Percentiles rank a stretch among this genome's conserved stretches.
phyloP scores from a whole-genome alignment of 2,113 vertebrate species.

The Calidris pugnax region DNA sequence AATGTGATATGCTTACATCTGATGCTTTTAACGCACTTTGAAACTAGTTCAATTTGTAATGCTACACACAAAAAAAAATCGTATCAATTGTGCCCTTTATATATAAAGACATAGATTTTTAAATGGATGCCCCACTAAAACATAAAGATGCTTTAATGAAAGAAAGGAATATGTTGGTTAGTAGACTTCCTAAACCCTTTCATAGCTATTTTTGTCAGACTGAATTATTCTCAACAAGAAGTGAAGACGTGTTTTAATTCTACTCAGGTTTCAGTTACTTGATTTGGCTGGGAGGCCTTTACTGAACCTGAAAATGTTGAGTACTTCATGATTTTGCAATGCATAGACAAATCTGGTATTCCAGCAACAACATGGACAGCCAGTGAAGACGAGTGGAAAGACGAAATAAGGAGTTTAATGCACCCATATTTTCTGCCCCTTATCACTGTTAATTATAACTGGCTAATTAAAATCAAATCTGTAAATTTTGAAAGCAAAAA shows the following conservation, averaged over 20 bases:
- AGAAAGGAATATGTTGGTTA: background rate
- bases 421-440: background rate
- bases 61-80: background rate
- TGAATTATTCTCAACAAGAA: background rate
- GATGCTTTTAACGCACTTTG: background rate
- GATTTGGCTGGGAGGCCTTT: background rate
- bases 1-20: background rate
- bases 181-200: background rate
- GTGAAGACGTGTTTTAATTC: background rate
- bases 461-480: background rate
- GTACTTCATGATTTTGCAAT: background rate
- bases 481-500: background rate
- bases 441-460: background rate
- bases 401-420: background rate
- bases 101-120: background rate
- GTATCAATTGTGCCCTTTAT: fast-evolving
- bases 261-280: background rate
- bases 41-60: background rate
- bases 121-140: background rate
- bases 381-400: background rate
- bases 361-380: background rate
- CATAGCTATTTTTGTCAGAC: background rate
- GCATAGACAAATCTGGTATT: background rate
- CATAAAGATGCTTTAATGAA: background rate
- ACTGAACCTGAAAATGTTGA: background rate